phyloP scores from a whole-genome alignment of 1,140 invertebrate species.

The Manduca sexta region DNA sequence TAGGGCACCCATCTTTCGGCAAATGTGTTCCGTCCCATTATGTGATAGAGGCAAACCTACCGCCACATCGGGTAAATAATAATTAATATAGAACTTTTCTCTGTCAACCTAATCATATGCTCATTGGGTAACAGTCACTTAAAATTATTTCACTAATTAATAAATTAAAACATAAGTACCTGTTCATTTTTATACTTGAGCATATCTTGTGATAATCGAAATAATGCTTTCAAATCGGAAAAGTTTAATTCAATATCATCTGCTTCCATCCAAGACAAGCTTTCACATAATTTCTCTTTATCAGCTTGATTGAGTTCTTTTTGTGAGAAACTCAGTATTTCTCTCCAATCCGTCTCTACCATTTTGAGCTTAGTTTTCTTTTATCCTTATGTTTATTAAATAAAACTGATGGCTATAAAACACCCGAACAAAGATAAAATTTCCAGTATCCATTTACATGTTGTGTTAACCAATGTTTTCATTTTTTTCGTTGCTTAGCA shows the following conservation, averaged over 20 bases:
- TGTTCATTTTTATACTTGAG: constrained; percentile 79
- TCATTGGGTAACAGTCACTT: no score
- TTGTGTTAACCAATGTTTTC: no score
- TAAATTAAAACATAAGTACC: constrained; percentile 45
- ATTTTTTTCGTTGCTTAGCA: no score
- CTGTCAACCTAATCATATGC: no score
- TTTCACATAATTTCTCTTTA: constrained; percentile 77
- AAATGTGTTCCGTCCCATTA: no score
- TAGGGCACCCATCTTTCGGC: no score
- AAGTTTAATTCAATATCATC: constrained; percentile 74
- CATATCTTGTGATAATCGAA: constrained; percentile 77
- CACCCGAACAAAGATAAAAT: no score
- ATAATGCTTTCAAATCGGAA: constrained; percentile 71
- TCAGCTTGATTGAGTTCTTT: constrained; percentile 74
- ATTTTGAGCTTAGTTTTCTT: constrained; percentile 17
- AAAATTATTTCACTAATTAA: background rate
- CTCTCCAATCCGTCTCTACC: constrained; percentile 75
- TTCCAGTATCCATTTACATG: no score
- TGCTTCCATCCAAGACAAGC: constrained; percentile 74
- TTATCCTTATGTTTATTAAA: background rate
- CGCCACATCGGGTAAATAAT: no score
- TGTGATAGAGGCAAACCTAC: no score
- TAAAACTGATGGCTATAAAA: background rate
- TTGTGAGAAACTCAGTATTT: constrained; percentile 73
- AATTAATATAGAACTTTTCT: no score